phyloP scores from a whole-genome alignment of 1,140 invertebrate genomes.

The Bombus terrestris region DNA sequence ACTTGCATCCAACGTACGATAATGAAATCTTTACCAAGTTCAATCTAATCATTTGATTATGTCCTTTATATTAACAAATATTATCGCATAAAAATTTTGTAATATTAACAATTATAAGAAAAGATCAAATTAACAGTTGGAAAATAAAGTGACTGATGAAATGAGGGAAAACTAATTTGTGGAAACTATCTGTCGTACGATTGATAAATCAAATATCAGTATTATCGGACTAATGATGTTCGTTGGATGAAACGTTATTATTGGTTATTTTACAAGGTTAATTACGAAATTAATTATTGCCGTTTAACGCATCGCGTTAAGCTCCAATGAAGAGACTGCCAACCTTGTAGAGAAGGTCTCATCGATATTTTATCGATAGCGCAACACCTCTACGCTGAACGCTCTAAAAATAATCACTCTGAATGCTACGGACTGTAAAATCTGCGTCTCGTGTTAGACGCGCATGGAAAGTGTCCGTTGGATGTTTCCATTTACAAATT shows the following conservation, averaged over 20 bases:
- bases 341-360: slow-evolving; percentile 49
- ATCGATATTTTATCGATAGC: slow-evolving; percentile 47
- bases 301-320: slow-evolving; percentile 27
- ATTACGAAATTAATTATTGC: slow-evolving; percentile 38
- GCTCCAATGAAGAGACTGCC: slow-evolving; percentile 2
- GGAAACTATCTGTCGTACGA: not conserved
- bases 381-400: slow-evolving; percentile 21
- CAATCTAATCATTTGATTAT: not conserved
- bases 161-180: too few relatives aligned
- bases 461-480: not conserved
- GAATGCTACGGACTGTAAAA: slow-evolving; percentile 22
- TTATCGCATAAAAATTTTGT: too few relatives aligned
- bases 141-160: too few relatives aligned
- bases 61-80: not conserved
- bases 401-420: slow-evolving; percentile 47
- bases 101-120: too few relatives aligned
- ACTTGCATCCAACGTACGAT: not conserved
- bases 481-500: not conserved
- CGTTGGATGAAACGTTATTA: slow-evolving; percentile 3
- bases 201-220: not conserved
- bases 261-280: slow-evolving; percentile 25
- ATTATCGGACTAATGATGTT: not conserved
- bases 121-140: too few relatives aligned
- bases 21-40: not conserved
- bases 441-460: slow-evolving; percentile 13